Conservation (phyloP, 1,140 invertebrate genomes). For the Parasteatoda tepidariorum region DNA sequence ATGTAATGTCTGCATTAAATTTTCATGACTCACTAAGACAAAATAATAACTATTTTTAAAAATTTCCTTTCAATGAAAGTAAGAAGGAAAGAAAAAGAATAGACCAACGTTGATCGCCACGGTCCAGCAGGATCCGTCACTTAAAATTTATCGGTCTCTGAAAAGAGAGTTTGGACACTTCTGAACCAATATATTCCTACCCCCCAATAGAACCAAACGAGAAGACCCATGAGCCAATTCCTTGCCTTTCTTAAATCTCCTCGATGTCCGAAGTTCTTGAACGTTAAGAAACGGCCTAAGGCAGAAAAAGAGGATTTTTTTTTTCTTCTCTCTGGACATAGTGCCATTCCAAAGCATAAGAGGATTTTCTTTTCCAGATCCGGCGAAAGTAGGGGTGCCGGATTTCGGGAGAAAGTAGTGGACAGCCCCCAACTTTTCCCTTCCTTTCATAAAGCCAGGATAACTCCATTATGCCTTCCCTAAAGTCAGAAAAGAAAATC, state of each 20-base stretch:
- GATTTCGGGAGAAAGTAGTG: too few species aligned
- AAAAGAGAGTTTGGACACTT: not conserved
- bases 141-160: slow-evolving; percentile 20
- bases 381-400: not conserved
- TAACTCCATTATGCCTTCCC: not conserved
- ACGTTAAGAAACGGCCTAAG: not conserved
- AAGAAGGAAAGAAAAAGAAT: too few species aligned
- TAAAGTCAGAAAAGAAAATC: too few species aligned
- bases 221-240: not conserved
- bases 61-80: too few species aligned
- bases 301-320: slow-evolving; percentile 23
- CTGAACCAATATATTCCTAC: not conserved
- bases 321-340: not conserved
- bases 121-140: not conserved
- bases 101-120: too few species aligned
- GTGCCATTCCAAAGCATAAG: slow-evolving; percentile 17
- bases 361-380: slow-evolving; percentile 36
- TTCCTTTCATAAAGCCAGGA: slow-evolving; percentile 18
- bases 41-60: too few species aligned
- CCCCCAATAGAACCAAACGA: not conserved
- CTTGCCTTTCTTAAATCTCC: too few species aligned
- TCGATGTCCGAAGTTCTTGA: not conserved
- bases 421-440: too few species aligned
- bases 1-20: too few species aligned
- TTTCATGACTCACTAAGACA: too few species aligned